Evolutionary conservation across 2,797 vertebrate genomes (phyloP), one percentile per base, ranked within the genome.

Genomic region (Vipera ursinii): DNA sequence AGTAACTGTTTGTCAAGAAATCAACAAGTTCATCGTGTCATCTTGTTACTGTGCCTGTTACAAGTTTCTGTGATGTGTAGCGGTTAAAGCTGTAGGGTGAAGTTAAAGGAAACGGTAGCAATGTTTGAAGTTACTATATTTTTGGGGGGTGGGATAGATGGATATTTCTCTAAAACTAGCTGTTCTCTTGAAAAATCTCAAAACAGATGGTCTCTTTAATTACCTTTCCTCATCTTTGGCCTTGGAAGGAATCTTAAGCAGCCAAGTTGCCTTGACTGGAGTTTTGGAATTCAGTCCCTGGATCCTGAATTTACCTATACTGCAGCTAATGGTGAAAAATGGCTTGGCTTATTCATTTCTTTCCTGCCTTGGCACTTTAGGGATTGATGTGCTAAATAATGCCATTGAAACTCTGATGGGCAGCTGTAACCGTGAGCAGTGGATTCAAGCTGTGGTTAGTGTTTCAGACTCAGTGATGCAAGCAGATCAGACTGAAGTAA

Each of bases 331-430:
- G 26, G 55, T 63, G 59, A 85, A 53, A 13, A 65, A 24, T 4
- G 8, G 9, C 60, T 53, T 89, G 48, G 20, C 15, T 91, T 0
- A 0, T 1, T 3, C 9, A n/a, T 0, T 60, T 51, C 13, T 0
- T 69, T 32, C 32, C 1, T 78, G 13, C 87, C 17, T 85, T 0
- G 0, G n/a, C 88, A 57, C 53, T 63, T 1, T 94, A 99, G 99
- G 99, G 86, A 99, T 99, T 98, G 98, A 99, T 91, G 98, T 99
- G 91, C 91, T 99, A 95, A 99, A 99, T 63, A 96, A 98, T 92
- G 99, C 98, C n/a, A 99, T 99, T 1, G 98, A 99, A 95, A 98
- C 98, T 95, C 98, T 99, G 97, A 98, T 98, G 91, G 97, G 97
- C 94, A 97, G 96, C 10, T 98, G 97, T 0, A 98, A 98, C 93